Conservation (phyloP, 2,888 invertebrate genomes). For the Cheilosia urbana region DNA sequence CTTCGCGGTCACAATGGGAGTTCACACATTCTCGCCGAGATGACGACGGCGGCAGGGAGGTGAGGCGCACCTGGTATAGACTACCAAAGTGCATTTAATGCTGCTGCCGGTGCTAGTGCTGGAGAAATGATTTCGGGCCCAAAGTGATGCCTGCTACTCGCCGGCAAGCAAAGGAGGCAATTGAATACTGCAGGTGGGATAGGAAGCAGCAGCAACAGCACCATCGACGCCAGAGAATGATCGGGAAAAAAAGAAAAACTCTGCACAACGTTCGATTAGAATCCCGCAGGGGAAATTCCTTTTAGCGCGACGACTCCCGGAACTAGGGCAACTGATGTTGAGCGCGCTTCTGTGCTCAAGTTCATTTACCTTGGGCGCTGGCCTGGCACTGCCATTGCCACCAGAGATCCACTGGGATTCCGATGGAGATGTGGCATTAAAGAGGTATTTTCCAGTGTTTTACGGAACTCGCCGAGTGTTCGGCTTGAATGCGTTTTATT, state of each 20-base stretch:
- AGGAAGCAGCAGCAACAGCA: conserved; percentile 16
- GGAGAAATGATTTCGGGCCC: conserved; percentile 37
- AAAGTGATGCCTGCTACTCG: conserved; percentile 65
- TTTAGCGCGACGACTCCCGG: conserved; percentile 75
- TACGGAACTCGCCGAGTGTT: conserved; percentile 34
- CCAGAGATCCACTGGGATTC: conserved; percentile 55
- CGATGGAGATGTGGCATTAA: conserved; percentile 51
- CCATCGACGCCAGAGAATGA: conserved; percentile 46
- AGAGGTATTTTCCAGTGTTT: conserved; percentile 53
- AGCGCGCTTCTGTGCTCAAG: conserved; percentile 60
- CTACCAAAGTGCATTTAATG: conserved; percentile 72
- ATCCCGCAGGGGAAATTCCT: conserved; percentile 75
- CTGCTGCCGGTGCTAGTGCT: conserved; percentile 26
- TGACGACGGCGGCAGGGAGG: conserved; percentile 23
- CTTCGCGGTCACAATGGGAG: conserved; percentile 70
- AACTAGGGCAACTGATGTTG: conserved; percentile 74
- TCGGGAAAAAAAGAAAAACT: conserved; percentile 48
- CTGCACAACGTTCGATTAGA: conserved; percentile 73
- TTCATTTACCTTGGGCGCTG: conserved; percentile 75
- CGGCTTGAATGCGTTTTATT: conserved; percentile 57
- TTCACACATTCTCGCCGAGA: conserved; percentile 64
- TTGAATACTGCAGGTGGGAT: conserved; percentile 65
- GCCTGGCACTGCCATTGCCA: conserved; percentile 41
- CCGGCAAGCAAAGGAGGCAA: conserved; percentile 44
- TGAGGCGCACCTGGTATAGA: conserved; percentile 61